Percentiles rank a stretch among this genome's conserved stretches.
Conservation (phyloP, 2,888 invertebrate genomes). For the Sericinus montela region DNA sequence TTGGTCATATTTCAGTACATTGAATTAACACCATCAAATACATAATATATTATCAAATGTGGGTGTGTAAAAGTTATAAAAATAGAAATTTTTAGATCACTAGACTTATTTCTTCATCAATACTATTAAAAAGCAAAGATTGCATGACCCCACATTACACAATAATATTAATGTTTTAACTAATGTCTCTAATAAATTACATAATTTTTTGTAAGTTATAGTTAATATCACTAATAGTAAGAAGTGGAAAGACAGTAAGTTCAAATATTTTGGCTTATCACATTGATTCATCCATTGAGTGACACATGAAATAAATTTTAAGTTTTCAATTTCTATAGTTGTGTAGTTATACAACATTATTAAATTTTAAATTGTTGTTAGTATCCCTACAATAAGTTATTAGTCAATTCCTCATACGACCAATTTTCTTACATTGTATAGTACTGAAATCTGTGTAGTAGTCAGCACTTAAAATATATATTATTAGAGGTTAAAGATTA, state of each 20-base stretch:
- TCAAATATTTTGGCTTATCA: slow-evolving; percentile 23
- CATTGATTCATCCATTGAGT: slow-evolving; percentile 25
- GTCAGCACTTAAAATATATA: no score
- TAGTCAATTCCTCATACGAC: no score
- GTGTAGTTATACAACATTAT: no score
- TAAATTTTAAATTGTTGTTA: no score
- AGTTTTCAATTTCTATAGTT: background rate
- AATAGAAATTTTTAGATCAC: background rate
- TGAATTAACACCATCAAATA: no score
- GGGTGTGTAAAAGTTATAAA: background rate
- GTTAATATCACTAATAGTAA: slow-evolving; percentile 14
- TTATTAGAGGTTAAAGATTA: no score
- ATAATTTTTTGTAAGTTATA: background rate
- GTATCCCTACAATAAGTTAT: no score
- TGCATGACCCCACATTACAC: no score
- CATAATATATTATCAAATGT: no score
- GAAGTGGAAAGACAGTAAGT: slow-evolving; percentile 23
- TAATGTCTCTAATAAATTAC: background rate
- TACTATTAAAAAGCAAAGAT: background rate
- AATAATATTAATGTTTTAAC: background rate
- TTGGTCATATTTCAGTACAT: no score
- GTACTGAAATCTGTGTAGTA: no score
- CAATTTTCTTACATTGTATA: no score
- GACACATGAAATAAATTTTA: slow-evolving; percentile 21
- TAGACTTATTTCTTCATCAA: background rate